Evolutionary conservation across 1,140 invertebrate genomes (phyloP), one percentile per base, ranked within the genome.

Genomic region (Oreohelix idahoensis): DNA sequence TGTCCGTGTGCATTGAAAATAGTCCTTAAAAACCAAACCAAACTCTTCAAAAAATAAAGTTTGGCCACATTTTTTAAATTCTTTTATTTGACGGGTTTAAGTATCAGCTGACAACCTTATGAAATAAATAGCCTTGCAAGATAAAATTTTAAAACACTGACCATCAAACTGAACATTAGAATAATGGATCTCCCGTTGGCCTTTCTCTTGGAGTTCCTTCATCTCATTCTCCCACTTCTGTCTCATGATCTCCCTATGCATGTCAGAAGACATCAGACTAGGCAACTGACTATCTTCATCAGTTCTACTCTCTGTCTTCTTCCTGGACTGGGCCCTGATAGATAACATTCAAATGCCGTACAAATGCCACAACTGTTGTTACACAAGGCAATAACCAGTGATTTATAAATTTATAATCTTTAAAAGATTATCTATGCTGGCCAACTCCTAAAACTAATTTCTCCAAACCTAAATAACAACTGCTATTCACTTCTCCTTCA

Each of bases 81-180:
- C n/a, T n/a, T n/a, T n/a, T n/a, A n/a, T n/a, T n/a, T n/a, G n/a
- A n/a, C n/a, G n/a, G n/a, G n/a, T n/a, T n/a, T n/a, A n/a, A n/a
- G n/a, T n/a, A n/a, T n/a, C n/a, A n/a, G n/a, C n/a, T n/a, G n/a
- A n/a, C n/a, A n/a, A n/a, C n/a, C n/a, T n/a, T n/a, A n/a, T n/a
- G n/a, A 45, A 45, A 45, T 45, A 45, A 8, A 45, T 8, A 45
- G 42, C 42, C 5, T 45, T 45, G 42, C 15, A 45, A 8, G 42
- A 58, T 20, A 58, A 58, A 20, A 35, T 36, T 71, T 35, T 5
- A 39, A 11, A 42, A 42, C 13, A 49, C 74, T 35, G 13, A 76
- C 74, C 74, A 76, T 76, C 74, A 76, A 76, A 76, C 29, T 51
- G 74, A 51, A 76, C 36, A 29, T 76, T 76, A 53, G 74, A 76